phyloP scores from a whole-genome alignment of 2,888 invertebrate genomes.

The Antheraea assamensis region DNA sequence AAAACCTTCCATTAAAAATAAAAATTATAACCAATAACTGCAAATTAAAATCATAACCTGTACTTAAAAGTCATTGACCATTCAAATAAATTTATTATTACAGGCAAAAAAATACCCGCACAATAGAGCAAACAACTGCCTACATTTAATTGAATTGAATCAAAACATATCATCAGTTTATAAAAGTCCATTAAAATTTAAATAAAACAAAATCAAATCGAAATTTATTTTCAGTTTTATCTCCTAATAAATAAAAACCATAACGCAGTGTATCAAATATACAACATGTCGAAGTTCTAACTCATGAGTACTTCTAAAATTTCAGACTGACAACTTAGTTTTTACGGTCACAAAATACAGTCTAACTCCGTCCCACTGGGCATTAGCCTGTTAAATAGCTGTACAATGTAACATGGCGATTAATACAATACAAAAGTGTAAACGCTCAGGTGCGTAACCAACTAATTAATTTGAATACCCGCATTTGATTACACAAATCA shows the following conservation, averaged over 20 bases:
- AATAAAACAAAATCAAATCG: constrained; percentile 6
- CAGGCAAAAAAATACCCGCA: constrained; percentile 44
- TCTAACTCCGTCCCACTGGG: neutral
- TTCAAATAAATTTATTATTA: constrained; percentile 52
- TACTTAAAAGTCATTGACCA: constrained; percentile 43
- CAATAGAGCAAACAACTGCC: constrained; percentile 49
- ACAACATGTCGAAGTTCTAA: neutral
- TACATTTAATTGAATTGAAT: constrained; percentile 60
- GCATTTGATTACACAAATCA: constrained; percentile 82
- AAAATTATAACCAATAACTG: constrained; percentile 29
- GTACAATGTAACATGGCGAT: constrained; percentile 27
- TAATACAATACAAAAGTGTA: constrained; percentile 57
- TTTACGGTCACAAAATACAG: constrained; percentile 14
- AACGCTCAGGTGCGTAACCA: constrained; percentile 80
- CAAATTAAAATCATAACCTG: constrained; percentile 33
- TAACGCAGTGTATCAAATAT: constrained; percentile 6
- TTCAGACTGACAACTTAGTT: constrained; percentile 24
- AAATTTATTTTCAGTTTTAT: constrained; percentile 10
- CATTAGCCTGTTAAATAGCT: constrained; percentile 4
- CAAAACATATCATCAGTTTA: constrained; percentile 48
- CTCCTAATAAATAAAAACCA: neutral
- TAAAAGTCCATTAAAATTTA: constrained; percentile 25
- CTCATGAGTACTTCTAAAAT: constrained; percentile 6
- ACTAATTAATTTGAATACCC: constrained; percentile 81
- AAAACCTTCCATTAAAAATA: constrained; percentile 33